These are phyloP conservation scores for Plecotus auritus DNA, from an alignment of 2,113 vertebrate species.

Conservation along the genomic window DNA sequence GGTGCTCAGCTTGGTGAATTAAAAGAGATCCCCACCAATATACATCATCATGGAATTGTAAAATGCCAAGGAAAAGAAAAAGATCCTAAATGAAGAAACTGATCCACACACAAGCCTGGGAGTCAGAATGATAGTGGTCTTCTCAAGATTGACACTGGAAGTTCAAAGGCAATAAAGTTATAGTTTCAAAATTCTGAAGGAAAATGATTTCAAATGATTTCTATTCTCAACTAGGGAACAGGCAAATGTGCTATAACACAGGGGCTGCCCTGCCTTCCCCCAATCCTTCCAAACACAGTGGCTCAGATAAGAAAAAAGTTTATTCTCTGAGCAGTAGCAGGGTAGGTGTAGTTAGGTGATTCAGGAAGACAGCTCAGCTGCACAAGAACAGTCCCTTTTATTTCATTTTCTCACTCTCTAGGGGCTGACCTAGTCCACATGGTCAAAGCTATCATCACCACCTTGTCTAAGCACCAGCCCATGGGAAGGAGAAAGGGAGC, in stretches of 20 bases:
- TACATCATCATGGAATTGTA: neutral
- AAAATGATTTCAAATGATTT: neutral
- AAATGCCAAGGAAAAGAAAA: neutral
- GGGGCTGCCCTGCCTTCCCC: accelerated
- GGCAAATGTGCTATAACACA: neutral
- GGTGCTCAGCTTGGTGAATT: neutral
- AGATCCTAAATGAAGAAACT: neutral
- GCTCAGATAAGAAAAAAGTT: neutral
- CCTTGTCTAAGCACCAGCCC: neutral
- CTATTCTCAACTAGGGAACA: neutral
- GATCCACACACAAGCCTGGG: neutral
- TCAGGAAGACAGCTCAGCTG: neutral
- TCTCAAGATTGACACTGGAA: neutral
- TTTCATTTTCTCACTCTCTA: neutral
- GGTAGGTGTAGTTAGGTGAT: neutral
- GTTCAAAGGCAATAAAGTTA: neutral
- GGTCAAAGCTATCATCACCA: neutral
- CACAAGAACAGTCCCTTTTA: neutral
- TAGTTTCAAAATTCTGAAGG: neutral
- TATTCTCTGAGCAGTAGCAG: neutral
- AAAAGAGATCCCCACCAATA: neutral
- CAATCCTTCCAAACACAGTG: neutral
- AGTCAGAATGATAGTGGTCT: neutral
- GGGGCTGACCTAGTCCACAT: neutral
- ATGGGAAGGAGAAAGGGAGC: neutral